Percentiles rank a stretch among this genome's conserved stretches.
Evolutionary conservation across 2,113 vertebrate genomes (phyloP).

Genomic region (Sebastes schlegelii): DNA sequence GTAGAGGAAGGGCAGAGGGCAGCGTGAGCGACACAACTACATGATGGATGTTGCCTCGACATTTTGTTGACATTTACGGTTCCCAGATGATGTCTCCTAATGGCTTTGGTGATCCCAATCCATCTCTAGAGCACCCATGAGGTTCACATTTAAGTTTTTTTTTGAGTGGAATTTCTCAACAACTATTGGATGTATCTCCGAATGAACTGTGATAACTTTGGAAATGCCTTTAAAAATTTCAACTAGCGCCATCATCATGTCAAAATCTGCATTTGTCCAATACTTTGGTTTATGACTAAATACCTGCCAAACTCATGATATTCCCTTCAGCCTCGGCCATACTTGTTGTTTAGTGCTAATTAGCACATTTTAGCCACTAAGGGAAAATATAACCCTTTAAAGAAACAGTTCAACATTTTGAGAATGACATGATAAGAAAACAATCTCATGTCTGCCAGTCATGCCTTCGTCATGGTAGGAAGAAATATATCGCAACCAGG

Average conservation of each 20-base stretch:
- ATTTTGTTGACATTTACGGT: neutral
- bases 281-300: neutral
- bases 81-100: neutral
- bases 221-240: neutral
- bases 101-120: neutral
- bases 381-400: neutral
- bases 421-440: neutral
- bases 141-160: neutral
- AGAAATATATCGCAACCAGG: no score
- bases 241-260: neutral
- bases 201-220: neutral
- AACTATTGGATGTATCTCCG: neutral
- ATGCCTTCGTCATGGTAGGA: no score
- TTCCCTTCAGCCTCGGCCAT: neutral
- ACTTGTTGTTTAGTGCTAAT: neutral
- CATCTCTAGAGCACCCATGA: neutral
- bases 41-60: neutral
- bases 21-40: neutral
- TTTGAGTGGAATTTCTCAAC: neutral
- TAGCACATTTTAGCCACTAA: neutral
- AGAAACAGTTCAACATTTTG: neutral
- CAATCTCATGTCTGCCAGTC: neutral
- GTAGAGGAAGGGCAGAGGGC: neutral
- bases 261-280: neutral
- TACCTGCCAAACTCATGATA: neutral